These are phyloP conservation scores for Takifugu ocellatus DNA, from an alignment of 2,797 vertebrate species.

Conservation along the genomic window DNA sequence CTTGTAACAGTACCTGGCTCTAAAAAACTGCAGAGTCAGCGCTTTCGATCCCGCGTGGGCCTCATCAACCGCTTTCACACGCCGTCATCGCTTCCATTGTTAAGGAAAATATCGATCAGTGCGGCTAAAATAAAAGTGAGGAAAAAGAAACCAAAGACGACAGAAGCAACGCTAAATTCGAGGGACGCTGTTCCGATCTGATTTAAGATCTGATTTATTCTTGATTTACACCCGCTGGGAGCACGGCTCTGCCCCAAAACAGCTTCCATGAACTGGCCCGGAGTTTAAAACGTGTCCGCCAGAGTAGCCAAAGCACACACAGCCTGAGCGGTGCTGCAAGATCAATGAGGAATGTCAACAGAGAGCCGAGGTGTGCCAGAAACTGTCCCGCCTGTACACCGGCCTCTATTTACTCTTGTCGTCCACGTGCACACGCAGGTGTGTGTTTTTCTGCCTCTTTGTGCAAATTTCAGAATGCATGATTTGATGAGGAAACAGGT, in stretches of 20 bases:
- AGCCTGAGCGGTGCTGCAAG: constrained; percentile 35
- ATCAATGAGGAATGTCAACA: constrained; percentile 67
- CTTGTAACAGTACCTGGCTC: neutral
- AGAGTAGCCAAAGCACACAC: neutral
- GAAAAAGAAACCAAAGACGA: neutral
- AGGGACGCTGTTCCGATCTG: neutral
- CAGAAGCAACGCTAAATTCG: neutral
- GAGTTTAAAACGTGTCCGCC: neutral
- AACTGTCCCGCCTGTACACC: constrained; percentile 28
- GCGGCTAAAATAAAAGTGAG: neutral
- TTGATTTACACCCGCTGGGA: neutral
- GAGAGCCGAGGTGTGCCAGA: constrained; percentile 39
- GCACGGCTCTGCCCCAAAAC: neutral
- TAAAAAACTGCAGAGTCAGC: neutral
- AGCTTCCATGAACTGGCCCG: neutral
- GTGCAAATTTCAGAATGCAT: constrained; percentile 15
- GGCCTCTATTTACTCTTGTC: constrained; percentile 49
- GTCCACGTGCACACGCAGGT: constrained; percentile 4
- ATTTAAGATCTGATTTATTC: neutral
- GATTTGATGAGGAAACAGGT: constrained; percentile 19
- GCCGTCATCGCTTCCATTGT: neutral
- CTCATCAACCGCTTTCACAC: neutral
- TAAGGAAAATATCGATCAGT: neutral
- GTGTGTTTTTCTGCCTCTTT: constrained; percentile 8
- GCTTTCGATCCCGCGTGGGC: neutral